Base-by-base conservation (phyloP, 1,140 invertebrate genomes). In the Calliopsis andreniformis region DNA sequence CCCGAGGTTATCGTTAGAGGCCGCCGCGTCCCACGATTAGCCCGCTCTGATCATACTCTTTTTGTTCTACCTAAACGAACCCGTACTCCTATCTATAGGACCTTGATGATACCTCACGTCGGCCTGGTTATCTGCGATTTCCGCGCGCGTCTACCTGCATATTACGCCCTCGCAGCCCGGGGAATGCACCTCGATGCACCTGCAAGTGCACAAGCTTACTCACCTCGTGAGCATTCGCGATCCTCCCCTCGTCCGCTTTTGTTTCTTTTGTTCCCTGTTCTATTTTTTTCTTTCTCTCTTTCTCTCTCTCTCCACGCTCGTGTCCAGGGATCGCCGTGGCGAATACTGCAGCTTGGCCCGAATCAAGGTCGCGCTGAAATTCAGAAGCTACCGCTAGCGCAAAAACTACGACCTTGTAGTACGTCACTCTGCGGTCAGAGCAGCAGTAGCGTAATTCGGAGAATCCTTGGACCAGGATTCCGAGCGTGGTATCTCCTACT, bases 81-180 rank as follows among this genome's bases (percentile, higher is more conserved):
- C n/a, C 32, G 10, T 59, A 62, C 42, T 66, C 71, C 69, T 59
- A 61, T 77, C 73, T 62, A 71, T 82, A 42, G 49, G 28, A 77
- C 75, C 79, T 67, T 77, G 61, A 82, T 82, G 78, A 82, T 82
- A 82, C 63, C 78, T 67, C 42, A 7, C 63, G 64, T 64, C 59
- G 56, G 64, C 0, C 77, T 51, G 76, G 62, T 82, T 78, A 78
- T 83, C 79, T 71, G 55, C 80, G 68, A 77, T 69, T 77, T 69
- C 67, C 69, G 67, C n/a, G 67, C n/a, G 47, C 56, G n/a, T 62
- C 39, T 71, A 77, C 72, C 55, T 81, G 62, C 72, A 80, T 62
- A 81, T 82, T 82, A 82, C 68, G 70, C 79, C 64, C 58, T 81
- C 77, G 32, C 64, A 76, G 39, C 58, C n/a, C 63, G 77, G 58